phyloP scores from a whole-genome alignment of 2,888 invertebrate genomes.

The Peribatodes rhomboidaria region DNA sequence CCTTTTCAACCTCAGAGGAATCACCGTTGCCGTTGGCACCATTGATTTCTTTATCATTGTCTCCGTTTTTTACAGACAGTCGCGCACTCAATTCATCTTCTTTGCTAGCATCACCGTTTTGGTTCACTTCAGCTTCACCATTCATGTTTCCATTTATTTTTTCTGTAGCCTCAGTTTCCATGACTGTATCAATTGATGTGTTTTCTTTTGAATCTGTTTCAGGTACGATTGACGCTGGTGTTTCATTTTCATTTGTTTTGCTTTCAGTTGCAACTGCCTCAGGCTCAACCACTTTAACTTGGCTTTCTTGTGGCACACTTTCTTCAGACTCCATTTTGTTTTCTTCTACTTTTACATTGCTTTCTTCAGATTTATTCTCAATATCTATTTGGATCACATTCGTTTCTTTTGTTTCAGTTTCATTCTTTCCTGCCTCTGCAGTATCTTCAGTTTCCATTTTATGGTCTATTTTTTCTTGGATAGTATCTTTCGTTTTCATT shows the following conservation, averaged over 20 bases:
- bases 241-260: constrained; percentile 41
- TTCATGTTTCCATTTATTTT: constrained; percentile 75
- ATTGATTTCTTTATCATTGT: constrained; percentile 69
- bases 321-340: constrained; percentile 39
- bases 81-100: constrained; percentile 71
- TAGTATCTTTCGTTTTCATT: background rate
- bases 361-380: constrained; percentile 1
- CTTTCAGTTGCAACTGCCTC: constrained; percentile 29
- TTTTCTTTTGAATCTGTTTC: constrained; percentile 43
- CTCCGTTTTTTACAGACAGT: constrained; percentile 73
- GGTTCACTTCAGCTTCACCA: constrained; percentile 62
- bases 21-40: constrained; percentile 67
- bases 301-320: constrained; percentile 48
- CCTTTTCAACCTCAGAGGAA: constrained; percentile 62
- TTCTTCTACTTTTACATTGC: constrained; percentile 4
- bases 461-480: constrained; percentile 6
- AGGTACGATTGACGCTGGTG: constrained; percentile 26
- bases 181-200: constrained; percentile 50
- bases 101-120: constrained; percentile 72
- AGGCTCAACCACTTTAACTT: constrained; percentile 41
- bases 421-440: constrained; percentile 9
- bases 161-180: constrained; percentile 59
- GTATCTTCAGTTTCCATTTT: constrained; percentile 34
- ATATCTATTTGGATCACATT: constrained; percentile 2
- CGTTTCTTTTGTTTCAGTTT: constrained; percentile 13